Evolutionary conservation across 1,140 invertebrate genomes (phyloP).

Genomic region (Physella acuta): DNA sequence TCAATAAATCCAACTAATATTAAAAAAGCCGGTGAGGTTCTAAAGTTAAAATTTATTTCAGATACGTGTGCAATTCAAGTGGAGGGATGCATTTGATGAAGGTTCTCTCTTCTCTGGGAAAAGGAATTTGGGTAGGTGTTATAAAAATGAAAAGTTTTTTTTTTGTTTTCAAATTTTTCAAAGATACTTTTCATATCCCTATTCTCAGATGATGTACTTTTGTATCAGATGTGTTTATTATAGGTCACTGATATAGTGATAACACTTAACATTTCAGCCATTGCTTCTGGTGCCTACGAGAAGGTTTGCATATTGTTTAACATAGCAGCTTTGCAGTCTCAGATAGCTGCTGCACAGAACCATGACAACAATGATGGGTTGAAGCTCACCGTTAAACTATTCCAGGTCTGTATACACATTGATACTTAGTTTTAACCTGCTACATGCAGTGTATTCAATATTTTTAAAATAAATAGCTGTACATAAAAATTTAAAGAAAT

Average conservation of each 20-base stretch:
- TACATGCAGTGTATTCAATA: too few species aligned
- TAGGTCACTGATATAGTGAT: too few species aligned
- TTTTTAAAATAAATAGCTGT: too few species aligned
- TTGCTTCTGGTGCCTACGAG: constrained; percentile 83
- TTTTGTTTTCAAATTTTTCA: not conserved
- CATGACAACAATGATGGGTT: constrained; percentile 90
- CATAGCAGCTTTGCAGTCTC: constrained; percentile 90
- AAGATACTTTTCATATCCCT: too few species aligned
- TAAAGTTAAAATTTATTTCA: constrained; percentile 39
- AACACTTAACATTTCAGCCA: too few species aligned
- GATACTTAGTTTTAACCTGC: too few species aligned
- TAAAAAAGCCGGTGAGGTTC: too few species aligned
- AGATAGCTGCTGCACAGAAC: constrained; percentile 82
- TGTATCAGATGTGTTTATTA: too few species aligned
- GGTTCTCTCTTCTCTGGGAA: constrained; percentile 90
- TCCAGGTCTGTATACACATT: constrained; percentile 70
- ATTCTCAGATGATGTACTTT: too few species aligned
- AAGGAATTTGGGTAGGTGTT: constrained; percentile 90
- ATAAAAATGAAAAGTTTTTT: not conserved
- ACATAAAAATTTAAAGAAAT: too few species aligned
- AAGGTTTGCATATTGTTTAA: constrained; percentile 96
- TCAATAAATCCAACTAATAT: too few species aligned
- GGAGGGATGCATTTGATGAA: constrained; percentile 99
- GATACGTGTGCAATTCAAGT: constrained; percentile 80
- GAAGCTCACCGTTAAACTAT: constrained; percentile 87